Evolutionary conservation across 2,888 invertebrate genomes (phyloP).

Genomic region (Ceraclea dissimilis): DNA sequence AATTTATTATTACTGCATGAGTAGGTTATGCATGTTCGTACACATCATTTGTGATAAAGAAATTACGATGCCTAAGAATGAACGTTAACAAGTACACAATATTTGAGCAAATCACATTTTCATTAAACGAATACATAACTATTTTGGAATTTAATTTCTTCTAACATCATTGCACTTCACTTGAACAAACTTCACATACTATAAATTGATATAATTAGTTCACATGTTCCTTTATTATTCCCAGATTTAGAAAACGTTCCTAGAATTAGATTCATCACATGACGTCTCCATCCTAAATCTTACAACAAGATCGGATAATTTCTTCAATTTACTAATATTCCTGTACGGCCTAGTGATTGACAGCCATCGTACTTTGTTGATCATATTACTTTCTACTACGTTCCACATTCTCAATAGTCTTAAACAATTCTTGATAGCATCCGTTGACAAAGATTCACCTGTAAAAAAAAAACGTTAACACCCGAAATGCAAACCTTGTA

Average conservation of each 20-base stretch:
- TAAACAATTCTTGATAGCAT: slow-evolving; percentile 77
- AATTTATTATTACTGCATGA: too few species aligned
- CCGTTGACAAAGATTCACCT: slow-evolving; percentile 86
- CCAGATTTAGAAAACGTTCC: background rate
- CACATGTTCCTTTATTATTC: background rate
- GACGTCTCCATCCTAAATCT: slow-evolving; percentile 13
- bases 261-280: background rate
- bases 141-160: too few species aligned
- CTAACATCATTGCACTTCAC: too few species aligned
- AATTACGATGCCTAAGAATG: too few species aligned
- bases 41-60: too few species aligned
- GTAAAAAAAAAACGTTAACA: slow-evolving; percentile 25
- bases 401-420: slow-evolving; percentile 77
- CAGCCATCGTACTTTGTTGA: slow-evolving; percentile 33
- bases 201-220: too few species aligned
- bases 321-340: slow-evolving; percentile 25
- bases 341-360: slow-evolving; percentile 34
- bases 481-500: background rate
- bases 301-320: slow-evolving; percentile 16
- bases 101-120: too few species aligned
- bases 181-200: too few species aligned
- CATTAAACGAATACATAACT: too few species aligned
- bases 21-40: too few species aligned
- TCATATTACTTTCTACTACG: slow-evolving; percentile 54
- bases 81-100: too few species aligned